Conservation (phyloP, 2,797 vertebrate species). For the Gila robusta region DNA sequence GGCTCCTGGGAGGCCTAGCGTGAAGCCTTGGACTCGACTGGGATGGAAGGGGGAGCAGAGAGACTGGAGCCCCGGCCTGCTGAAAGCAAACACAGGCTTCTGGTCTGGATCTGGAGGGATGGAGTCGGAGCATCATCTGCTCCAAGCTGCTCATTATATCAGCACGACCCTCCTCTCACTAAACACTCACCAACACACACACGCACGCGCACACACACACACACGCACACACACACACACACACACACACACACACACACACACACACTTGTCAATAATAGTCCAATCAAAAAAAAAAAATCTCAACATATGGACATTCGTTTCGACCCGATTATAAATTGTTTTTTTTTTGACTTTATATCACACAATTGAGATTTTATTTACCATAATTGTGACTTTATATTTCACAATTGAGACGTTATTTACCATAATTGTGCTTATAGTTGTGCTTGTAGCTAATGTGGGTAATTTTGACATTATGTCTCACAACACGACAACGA, state of each 20-base stretch:
- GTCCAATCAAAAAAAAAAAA: background rate
- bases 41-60: conserved; percentile 62
- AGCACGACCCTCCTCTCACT: conserved; percentile 62
- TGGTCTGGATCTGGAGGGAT: conserved; percentile 69
- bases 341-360: no score
- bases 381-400: background rate
- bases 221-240: no score
- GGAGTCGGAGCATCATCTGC: conserved; percentile 69
- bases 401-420: background rate
- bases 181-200: conserved; percentile 38
- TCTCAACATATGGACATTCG: conserved; percentile 9
- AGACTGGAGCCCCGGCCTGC: conserved; percentile 67
- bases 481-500: background rate
- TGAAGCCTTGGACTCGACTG: conserved; percentile 64
- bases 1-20: conserved; percentile 76
- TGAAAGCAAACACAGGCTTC: conserved; percentile 71
- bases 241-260: no score
- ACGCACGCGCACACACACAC: conserved; percentile 34
- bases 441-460: background rate
- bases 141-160: conserved; percentile 67
- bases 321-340: background rate
- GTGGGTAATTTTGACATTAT: background rate
- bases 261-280: conserved; percentile 47
- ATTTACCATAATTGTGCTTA: background rate
- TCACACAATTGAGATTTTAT: no score